These are phyloP conservation scores for Nycticebus coucang DNA, from an alignment of 2,113 vertebrate species.

Conservation along the genomic window DNA sequence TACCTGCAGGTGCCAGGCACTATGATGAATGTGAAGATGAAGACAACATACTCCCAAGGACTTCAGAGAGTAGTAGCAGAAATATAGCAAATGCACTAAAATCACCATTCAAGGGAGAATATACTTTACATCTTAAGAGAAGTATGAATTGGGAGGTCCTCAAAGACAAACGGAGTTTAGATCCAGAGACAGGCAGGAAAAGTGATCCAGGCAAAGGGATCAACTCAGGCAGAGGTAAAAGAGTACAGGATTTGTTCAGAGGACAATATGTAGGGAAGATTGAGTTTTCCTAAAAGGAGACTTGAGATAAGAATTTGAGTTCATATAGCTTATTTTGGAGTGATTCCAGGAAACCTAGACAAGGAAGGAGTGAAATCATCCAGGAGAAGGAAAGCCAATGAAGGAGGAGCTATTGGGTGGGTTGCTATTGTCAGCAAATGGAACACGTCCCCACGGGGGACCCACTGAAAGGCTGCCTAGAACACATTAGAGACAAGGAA, in stretches of 20 bases:
- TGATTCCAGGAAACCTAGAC: neutral
- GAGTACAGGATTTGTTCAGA: neutral
- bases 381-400: neutral
- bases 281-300: neutral
- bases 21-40: neutral
- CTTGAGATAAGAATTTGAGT: slow-evolving; percentile 4
- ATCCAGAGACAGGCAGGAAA: neutral
- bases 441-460: neutral
- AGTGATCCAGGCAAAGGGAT: neutral
- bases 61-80: neutral
- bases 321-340: neutral
- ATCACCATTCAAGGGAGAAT: neutral
- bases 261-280: neutral
- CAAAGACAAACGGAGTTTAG: slow-evolving; percentile 6
- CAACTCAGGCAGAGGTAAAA: neutral
- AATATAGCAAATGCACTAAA: slow-evolving; percentile 5
- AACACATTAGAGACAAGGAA: neutral
- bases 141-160: slow-evolving; percentile 7
- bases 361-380: neutral
- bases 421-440: neutral
- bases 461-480: neutral
- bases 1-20: neutral
- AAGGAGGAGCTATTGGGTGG: neutral
- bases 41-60: neutral
- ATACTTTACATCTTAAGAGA: slow-evolving; percentile 5